These are phyloP conservation scores for Stegastes partitus DNA, from an alignment of 2,113 vertebrate species.

Conservation along the genomic window DNA sequence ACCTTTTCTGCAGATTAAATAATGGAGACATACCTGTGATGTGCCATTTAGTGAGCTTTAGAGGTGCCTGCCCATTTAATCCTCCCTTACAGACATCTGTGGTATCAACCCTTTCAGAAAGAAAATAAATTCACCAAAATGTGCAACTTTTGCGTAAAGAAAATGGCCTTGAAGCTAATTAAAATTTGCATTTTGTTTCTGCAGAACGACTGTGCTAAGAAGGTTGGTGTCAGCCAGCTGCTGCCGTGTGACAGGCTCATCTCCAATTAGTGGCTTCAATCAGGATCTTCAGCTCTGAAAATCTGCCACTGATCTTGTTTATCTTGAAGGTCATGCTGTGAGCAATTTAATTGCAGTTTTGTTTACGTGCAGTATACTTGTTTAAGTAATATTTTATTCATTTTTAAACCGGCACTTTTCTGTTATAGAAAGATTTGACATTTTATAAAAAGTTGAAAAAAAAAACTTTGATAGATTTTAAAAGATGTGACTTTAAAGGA, in stretches of 20 bases:
- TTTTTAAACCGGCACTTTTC: background rate
- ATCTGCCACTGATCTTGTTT: background rate
- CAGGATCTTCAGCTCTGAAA: background rate
- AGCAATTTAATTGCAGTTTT: background rate
- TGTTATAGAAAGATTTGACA: background rate
- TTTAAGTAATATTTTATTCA: conserved; percentile 1
- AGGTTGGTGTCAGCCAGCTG: conserved; percentile 65
- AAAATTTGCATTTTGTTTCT: conserved; percentile 13
- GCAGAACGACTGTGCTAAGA: conserved; percentile 79
- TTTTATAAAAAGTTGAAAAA: background rate
- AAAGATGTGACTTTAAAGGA: background rate
- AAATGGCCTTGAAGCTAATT: background rate
- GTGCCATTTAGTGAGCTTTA: too few species aligned
- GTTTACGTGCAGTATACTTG: background rate
- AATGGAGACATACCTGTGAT: too few species aligned
- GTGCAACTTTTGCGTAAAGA: background rate
- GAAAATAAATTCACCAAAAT: background rate
- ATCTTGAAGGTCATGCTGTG: background rate
- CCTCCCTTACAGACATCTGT: too few species aligned
- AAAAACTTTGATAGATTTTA: too few species aligned
- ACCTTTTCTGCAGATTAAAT: too few species aligned
- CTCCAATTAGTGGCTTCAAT: conserved; percentile 41
- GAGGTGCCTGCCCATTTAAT: too few species aligned
- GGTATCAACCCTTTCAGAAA: too few species aligned
- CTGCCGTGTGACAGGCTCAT: conserved; percentile 74